These are phyloP conservation scores for Lepidonotus clava DNA, from an alignment of 2,888 invertebrate species.

Conservation along the genomic window DNA sequence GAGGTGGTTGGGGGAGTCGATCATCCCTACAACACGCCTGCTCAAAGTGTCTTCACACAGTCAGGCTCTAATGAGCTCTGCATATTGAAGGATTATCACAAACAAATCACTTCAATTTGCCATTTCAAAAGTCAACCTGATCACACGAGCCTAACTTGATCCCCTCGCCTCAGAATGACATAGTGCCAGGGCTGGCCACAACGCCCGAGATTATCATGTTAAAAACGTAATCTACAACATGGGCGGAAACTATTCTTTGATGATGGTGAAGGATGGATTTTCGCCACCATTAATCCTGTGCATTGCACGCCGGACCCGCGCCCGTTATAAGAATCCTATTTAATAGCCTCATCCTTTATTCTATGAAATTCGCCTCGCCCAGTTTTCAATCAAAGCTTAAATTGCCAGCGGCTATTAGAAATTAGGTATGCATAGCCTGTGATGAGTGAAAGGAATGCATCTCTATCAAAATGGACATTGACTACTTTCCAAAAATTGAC, in stretches of 20 bases:
- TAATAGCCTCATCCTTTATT: conserved; percentile 46
- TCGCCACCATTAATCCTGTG: not conserved
- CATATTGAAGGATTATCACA: not conserved
- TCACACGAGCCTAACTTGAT: no score
- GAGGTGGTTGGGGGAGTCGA: no score
- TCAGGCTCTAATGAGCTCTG: not conserved
- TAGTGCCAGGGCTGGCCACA: no score
- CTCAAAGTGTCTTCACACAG: not conserved
- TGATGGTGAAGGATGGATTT: conserved; percentile 3
- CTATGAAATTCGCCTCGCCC: conserved; percentile 21
- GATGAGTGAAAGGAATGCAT: conserved; percentile 24
- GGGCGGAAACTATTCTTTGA: conserved; percentile 5
- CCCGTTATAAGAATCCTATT: conserved; percentile 34
- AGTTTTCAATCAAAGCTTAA: conserved; percentile 15
- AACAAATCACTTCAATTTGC: conserved; percentile 3
- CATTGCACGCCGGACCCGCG: not conserved
- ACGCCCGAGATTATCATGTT: no score
- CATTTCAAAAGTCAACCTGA: not conserved
- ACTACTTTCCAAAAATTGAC: not conserved
- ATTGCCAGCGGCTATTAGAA: conserved; percentile 39
- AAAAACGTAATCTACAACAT: conserved; percentile 25
- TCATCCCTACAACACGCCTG: no score
- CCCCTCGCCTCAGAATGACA: no score
- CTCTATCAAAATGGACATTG: conserved; percentile 37
- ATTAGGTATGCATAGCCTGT: conserved; percentile 44